A percentile compares a stretch with the other conserved stretches of the same genome.
Conservation (phyloP, 2,113 vertebrate genomes). For the Grammomys surdaster region DNA sequence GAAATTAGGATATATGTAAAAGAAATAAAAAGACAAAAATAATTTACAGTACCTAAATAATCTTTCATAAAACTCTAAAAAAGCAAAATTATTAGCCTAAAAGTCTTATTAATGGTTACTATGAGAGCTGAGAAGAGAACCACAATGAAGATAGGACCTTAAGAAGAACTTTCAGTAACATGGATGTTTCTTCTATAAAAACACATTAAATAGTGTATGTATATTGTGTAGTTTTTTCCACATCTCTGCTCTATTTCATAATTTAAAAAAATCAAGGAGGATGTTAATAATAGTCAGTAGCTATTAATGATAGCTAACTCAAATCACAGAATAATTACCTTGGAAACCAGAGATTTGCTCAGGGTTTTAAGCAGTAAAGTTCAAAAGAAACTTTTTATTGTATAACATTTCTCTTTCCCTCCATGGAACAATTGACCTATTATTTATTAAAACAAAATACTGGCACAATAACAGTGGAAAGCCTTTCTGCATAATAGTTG, state of each 20-base stretch:
- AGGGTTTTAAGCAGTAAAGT: slow-evolving; percentile 38
- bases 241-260: slow-evolving; percentile 25
- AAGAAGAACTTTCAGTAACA: neutral
- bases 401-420: slow-evolving; percentile 59
- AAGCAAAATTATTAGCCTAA: neutral
- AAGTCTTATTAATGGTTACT: neutral
- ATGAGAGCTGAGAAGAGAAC: rapidly evolving
- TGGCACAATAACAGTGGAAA: neutral
- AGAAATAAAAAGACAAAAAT: neutral
- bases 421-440: slow-evolving; percentile 10
- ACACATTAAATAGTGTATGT: neutral
- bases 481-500: slow-evolving; percentile 15
- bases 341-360: slow-evolving; percentile 45
- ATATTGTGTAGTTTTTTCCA: neutral
- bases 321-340: slow-evolving; percentile 64
- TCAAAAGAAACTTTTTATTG: slow-evolving; percentile 65
- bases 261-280: slow-evolving; percentile 29
- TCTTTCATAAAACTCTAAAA: neutral
- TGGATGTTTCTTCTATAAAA: neutral
- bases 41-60: neutral
- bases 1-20: neutral
- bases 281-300: neutral
- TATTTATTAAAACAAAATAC: neutral
- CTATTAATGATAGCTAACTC: slow-evolving; percentile 57
- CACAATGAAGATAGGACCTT: too few species aligned